Evolutionary conservation across 2,888 invertebrate genomes (phyloP).

Genomic region (Trichogramma dendrolimi): DNA sequence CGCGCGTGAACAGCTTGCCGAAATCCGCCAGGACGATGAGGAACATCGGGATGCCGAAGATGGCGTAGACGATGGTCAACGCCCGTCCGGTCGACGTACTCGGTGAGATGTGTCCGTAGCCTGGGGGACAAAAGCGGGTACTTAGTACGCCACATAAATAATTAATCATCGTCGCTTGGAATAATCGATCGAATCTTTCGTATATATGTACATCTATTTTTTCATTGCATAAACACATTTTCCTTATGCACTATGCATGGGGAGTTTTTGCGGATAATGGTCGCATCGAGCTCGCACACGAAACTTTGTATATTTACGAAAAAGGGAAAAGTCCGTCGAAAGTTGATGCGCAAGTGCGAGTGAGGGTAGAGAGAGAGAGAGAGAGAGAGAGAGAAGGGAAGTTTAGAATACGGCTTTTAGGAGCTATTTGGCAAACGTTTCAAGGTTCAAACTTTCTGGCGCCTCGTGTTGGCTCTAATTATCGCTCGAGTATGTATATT

Average conservation of each 20-base stretch:
- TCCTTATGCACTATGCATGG: too few relatives aligned
- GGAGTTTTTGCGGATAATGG: too few relatives aligned
- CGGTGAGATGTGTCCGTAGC: slow-evolving; percentile 95
- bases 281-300: too few relatives aligned
- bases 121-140: slow-evolving; percentile 57
- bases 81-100: slow-evolving; percentile 80
- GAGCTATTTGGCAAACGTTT: slow-evolving; percentile 16
- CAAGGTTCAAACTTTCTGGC: slow-evolving; percentile 9
- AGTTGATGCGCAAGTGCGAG: too few relatives aligned
- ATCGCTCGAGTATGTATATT: too few relatives aligned
- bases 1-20: slow-evolving; percentile 83
- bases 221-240: slow-evolving; percentile 18
- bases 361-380: too few relatives aligned
- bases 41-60: slow-evolving; percentile 93
- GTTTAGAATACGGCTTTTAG: too few relatives aligned
- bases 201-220: background rate
- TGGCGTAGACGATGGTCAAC: slow-evolving; percentile 88
- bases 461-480: too few relatives aligned
- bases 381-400: too few relatives aligned
- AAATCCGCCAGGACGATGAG: slow-evolving; percentile 91
- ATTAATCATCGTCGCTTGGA: background rate
- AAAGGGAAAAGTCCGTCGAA: too few relatives aligned
- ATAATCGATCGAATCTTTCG: background rate
- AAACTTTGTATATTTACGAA: too few relatives aligned
- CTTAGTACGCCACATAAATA: background rate